Evolutionary conservation across 2,888 invertebrate species (phyloP).

Genomic region (Luperina testacea): DNA sequence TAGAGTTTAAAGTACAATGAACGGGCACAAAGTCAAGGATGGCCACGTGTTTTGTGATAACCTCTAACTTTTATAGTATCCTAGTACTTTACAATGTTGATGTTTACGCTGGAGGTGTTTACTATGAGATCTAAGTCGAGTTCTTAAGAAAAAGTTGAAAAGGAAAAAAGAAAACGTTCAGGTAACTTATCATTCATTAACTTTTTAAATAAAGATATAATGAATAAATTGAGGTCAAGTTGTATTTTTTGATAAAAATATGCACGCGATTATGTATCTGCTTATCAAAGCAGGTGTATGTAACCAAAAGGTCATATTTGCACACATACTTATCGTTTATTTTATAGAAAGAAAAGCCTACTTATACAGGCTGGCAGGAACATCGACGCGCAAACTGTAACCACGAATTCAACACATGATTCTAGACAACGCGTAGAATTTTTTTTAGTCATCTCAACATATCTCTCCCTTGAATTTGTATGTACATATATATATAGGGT

Average conservation of each 20-base stretch:
- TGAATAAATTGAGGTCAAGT: background rate
- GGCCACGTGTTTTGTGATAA: slow-evolving; percentile 53
- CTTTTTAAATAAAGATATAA: background rate
- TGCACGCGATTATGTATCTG: background rate
- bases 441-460: too few species aligned
- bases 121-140: background rate
- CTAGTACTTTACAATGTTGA: slow-evolving; percentile 40
- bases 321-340: background rate
- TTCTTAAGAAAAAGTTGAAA: background rate
- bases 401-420: too few species aligned
- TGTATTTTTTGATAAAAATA: background rate
- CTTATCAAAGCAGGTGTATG: background rate
- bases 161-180: background rate
- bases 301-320: background rate
- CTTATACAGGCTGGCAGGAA: too few species aligned
- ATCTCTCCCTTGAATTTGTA: too few species aligned
- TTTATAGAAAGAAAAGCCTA: background rate
- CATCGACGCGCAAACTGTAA: too few species aligned
- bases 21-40: slow-evolving; percentile 30
- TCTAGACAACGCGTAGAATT: too few species aligned
- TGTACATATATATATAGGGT: too few species aligned
- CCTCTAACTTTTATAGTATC: slow-evolving; percentile 39
- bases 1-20: slow-evolving; percentile 37
- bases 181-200: background rate
- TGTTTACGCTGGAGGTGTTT: background rate